Base-by-base conservation (phyloP, 1,140 invertebrate genomes). In the Schlechtendalia chinensis region DNA sequence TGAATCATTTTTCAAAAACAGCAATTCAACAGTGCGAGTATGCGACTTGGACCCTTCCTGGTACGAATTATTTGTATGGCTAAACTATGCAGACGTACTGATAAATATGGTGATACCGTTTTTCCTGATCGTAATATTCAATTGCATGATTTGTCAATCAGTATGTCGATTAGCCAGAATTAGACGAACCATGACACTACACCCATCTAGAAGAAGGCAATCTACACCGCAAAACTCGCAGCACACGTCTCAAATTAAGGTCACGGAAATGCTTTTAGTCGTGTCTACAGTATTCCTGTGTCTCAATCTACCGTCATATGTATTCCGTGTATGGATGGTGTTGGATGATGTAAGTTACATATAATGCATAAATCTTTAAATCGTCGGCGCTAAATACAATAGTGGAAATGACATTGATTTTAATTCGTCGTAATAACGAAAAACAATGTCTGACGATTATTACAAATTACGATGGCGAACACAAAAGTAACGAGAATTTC, bases 221-320 rank as follows among this genome's bases (percentile, higher is more conserved):
- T 75, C 56, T 19, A 53, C 59, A 1, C 61, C 69, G 19, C 77
- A 71, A n/a, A 81, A 77, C 22, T 82, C 81, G 5, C 81, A 77
- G 39, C 84, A 83, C 32, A 82, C 88, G 45, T 89, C 90, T 24
- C 90, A 92, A 83, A 86, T 88, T 6, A 92, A 91, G 84, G 89
- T 94, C 16, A 95, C 93, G 5, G 91, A 93, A 85, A 94, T 94
- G 91, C 87, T 95, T 16, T 87, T 96, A 0, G 86, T 94, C 27
- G 92, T 94, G 11, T 94, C 93, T 1, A 90, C 90, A 2, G 91
- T 93, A 1, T 96, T 94, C 85, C 89, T 95, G 1, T 87, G 90
- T 47, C 87, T 95, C 27, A 95, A 95, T 86, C 84, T 94, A 22
- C 94, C 94, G 0, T 90, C 90, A 39, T 92, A 91, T 84, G 87